Evolutionary conservation across 1,140 invertebrate species (phyloP).

Genomic region (Procambarus clarkii): DNA sequence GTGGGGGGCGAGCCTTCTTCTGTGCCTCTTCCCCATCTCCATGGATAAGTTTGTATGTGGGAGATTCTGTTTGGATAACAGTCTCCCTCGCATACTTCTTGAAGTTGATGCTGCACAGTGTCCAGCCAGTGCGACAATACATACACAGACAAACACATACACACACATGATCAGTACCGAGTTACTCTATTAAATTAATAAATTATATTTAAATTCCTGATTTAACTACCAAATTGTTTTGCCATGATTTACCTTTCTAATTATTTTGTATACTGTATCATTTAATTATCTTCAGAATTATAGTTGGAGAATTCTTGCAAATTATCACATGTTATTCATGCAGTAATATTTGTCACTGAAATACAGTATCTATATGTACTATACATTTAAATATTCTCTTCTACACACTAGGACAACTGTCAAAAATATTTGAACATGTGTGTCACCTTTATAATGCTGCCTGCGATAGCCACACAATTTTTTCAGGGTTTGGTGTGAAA

Average conservation of each 20-base stretch:
- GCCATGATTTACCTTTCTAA: background rate
- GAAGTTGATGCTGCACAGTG: constrained; percentile 75
- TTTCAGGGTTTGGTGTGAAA: no score
- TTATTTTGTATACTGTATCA: background rate
- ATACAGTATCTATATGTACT: no score
- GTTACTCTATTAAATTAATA: background rate
- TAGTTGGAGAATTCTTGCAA: background rate
- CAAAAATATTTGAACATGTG: no score
- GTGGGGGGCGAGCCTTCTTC: constrained; percentile 52
- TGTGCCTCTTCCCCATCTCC: constrained; percentile 60
- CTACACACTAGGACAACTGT: no score
- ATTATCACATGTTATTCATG: background rate
- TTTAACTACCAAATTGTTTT: background rate
- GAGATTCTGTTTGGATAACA: constrained; percentile 68
- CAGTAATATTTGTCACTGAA: background rate
- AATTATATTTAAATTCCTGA: background rate
- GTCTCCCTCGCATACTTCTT: constrained; percentile 74
- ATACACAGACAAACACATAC: constrained; percentile 42
- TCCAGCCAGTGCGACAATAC: constrained; percentile 24
- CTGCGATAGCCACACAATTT: no score
- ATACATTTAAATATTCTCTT: no score
- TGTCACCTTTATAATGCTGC: no score
- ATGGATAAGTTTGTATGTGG: constrained; percentile 72
- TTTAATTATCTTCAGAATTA: background rate
- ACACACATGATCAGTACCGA: constrained; percentile 19